These are phyloP conservation scores for Lasioglossum oenotherae DNA, from an alignment of 2,888 invertebrate species.

Conservation along the genomic window DNA sequence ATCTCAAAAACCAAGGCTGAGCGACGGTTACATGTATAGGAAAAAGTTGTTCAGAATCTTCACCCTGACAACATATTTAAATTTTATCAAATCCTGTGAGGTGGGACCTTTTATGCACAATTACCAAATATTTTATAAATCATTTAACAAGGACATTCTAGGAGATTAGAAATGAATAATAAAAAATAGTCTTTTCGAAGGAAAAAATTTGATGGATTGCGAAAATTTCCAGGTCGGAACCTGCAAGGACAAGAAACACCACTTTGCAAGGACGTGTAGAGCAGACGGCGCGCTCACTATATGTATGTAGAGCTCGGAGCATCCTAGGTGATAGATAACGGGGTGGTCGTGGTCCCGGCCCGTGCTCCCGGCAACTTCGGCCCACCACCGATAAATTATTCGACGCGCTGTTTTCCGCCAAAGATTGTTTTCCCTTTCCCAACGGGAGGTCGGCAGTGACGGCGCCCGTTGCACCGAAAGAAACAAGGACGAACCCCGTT, in stretches of 20 bases:
- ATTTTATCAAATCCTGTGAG: no score
- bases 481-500: conserved; percentile 17
- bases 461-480: conserved; percentile 44
- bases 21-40: no score
- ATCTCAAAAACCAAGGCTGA: no score
- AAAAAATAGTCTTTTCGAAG: background rate
- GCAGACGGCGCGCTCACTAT: conserved; percentile 24
- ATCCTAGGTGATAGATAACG: conserved; percentile 73
- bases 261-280: conserved; percentile 62
- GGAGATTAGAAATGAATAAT: background rate
- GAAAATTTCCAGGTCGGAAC: conserved; percentile 15
- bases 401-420: conserved; percentile 74
- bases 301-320: background rate
- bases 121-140: background rate
- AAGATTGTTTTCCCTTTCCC: conserved; percentile 74
- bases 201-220: background rate
- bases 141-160: background rate
- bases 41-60: no score
- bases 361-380: conserved; percentile 68
- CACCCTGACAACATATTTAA: no score
- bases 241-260: background rate
- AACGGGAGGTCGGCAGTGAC: background rate
- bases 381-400: conserved; percentile 75
- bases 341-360: conserved; percentile 68
- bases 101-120: no score